Evolutionary conservation across 2,888 invertebrate genomes (phyloP), one percentile per base, ranked within the genome.

Genomic region (Mesorhabditis sp.): DNA sequence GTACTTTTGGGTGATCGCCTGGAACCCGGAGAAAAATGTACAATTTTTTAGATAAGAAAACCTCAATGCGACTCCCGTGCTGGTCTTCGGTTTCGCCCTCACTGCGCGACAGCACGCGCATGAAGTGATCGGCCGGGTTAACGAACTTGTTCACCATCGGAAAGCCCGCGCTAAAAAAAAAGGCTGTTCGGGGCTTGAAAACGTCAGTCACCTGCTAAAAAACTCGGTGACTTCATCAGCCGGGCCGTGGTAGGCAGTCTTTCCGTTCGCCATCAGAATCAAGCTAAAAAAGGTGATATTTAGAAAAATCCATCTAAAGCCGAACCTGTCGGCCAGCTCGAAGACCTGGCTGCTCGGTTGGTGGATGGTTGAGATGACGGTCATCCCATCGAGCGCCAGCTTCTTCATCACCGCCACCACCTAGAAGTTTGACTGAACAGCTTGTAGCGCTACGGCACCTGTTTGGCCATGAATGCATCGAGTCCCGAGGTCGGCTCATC

Each of bases 331-430:
- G 84, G 95, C 95, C 88, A 94, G 90, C 28, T 92, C 90, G 86
- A 92, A 95, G 41, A 88, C 86, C 86, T 95, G 93, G 0, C 94
- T 94, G 0, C 93, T 93, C 0, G 95, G 95, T 87, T 96, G 95
- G 88, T 95, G 95, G 76, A 96, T 93, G 1, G 95, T 95, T 82
- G 92, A 91, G 42, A 96, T 90, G 67, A 95, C 91, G 0, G 94
- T 94, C 87, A 93, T 94, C 43, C 94, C 93, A 80, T 91, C 85
- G 5, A 78, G 72, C 3, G 88, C 86, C 78, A 88, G 78, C 44
- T 80, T 81, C 75, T 83, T 83, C 78, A 88, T 78, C n/a, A 86
- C 83, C 41, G 67, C 45, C 15, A 78, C 70, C 4, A 80, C 79
- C 68, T 77, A 71, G 6, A 62, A n/a, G 7, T 63, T 28, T 7